These are phyloP conservation scores for Nyleta sp. DNA, from an alignment of 2,888 invertebrate species.

Conservation along the genomic window DNA sequence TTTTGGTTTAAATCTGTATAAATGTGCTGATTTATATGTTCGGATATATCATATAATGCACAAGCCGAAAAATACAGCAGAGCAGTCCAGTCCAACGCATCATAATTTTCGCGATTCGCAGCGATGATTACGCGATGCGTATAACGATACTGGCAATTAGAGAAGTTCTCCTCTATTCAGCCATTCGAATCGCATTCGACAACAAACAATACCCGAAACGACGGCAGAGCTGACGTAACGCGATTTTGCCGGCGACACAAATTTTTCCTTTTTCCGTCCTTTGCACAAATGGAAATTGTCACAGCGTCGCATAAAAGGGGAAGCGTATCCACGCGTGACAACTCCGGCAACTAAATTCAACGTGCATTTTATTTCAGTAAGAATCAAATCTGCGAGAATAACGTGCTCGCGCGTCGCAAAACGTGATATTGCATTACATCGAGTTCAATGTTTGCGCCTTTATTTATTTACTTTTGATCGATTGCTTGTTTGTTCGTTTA, in stretches of 20 bases:
- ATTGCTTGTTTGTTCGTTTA: neutral
- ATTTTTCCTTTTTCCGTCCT: constrained; percentile 4
- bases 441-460: neutral
- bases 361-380: constrained; percentile 18
- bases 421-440: neutral
- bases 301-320: constrained; percentile 7
- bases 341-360: constrained; percentile 17
- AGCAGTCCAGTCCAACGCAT: neutral
- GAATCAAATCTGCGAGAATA: constrained; percentile 19
- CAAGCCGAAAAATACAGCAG: neutral
- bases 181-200: constrained; percentile 16
- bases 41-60: neutral
- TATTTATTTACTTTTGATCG: constrained; percentile 1
- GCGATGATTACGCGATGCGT: constrained; percentile 25
- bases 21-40: constrained; percentile 22
- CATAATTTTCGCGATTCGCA: constrained; percentile 35
- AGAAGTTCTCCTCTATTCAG: constrained; percentile 3
- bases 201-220: constrained; percentile 6
- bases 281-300: constrained; percentile 23
- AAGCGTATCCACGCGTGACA: constrained; percentile 15
- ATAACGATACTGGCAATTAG: constrained; percentile 45
- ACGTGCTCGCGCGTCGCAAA: neutral
- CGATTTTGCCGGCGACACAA: constrained; percentile 8
- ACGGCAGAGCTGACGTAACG: constrained; percentile 12
- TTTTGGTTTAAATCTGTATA: neutral